Conservation (phyloP, 2,888 invertebrate genomes). For the Tetrapedia diversipes region DNA sequence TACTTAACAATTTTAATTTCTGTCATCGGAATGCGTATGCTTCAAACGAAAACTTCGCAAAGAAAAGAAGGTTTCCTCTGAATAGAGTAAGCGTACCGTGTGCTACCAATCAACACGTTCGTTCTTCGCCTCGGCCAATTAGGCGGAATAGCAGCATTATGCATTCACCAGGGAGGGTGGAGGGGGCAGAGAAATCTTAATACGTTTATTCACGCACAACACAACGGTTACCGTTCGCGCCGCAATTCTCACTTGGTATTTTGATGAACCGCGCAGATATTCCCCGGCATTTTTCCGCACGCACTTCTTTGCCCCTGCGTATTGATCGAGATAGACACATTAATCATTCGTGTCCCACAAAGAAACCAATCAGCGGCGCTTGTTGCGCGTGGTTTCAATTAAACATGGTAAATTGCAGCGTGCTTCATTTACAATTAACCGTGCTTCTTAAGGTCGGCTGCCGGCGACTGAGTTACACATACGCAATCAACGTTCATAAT, state of each 20-base stretch:
- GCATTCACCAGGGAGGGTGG: neutral
- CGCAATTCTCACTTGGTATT: slow-evolving; percentile 32
- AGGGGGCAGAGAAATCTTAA: slow-evolving; percentile 3
- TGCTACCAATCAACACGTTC: neutral
- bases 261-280: slow-evolving; percentile 40
- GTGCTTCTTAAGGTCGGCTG: slow-evolving; percentile 63
- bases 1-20: too few relatives aligned
- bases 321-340: slow-evolving; percentile 60
- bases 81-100: neutral
- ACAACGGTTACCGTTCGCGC: slow-evolving; percentile 1
- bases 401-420: slow-evolving; percentile 68
- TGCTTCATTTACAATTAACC: slow-evolving; percentile 71
- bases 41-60: too few relatives aligned
- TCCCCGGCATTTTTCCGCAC: slow-evolving; percentile 17
- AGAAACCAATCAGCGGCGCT: slow-evolving; percentile 68
- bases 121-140: slow-evolving; percentile 19
- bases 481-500: slow-evolving; percentile 68
- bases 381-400: slow-evolving; percentile 71
- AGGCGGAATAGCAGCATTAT: slow-evolving; percentile 11
- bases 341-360: slow-evolving; percentile 62
- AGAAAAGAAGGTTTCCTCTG: too few relatives aligned
- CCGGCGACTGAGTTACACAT: slow-evolving; percentile 66
- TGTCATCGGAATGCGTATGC: too few relatives aligned
- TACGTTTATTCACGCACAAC: slow-evolving; percentile 26
- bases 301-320: neutral